phyloP scores from a whole-genome alignment of 2,797 vertebrate genomes.

The Mormyrus hasselquistii region DNA sequence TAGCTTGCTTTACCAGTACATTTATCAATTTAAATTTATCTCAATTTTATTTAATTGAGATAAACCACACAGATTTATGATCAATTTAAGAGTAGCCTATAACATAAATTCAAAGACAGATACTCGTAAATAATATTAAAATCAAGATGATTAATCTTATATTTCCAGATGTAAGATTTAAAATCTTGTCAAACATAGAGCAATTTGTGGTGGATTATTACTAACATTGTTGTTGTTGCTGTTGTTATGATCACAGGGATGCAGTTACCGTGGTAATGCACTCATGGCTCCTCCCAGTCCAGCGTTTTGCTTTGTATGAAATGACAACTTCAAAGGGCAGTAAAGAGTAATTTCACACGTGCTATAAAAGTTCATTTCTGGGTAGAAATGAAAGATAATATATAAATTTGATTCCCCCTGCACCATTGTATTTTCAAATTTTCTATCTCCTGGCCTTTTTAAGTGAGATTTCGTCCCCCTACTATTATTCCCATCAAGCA shows the following conservation, averaged over 20 bases:
- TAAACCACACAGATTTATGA: not conserved
- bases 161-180: not conserved
- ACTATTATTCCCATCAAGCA: slow-evolving; percentile 9
- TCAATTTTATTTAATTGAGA: not conserved
- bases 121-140: not conserved
- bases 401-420: not conserved
- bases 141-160: not conserved
- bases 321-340: not conserved
- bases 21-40: not conserved
- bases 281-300: not conserved
- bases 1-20: not conserved
- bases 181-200: not conserved
- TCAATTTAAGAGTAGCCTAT: not conserved
- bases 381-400: not conserved
- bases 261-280: not conserved
- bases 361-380: slow-evolving; percentile 12
- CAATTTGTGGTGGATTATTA: not conserved
- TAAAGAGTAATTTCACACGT: not conserved
- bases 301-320: not conserved
- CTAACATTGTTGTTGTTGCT: not conserved
- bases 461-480: not conserved
- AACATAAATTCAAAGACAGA: not conserved
- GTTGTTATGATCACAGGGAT: not conserved
- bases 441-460: slow-evolving; percentile 2
- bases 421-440: not conserved